These are phyloP conservation scores for Drosophila kurseongensis DNA, from an alignment of 1,140 invertebrate genomes.

Conservation along the genomic window DNA sequence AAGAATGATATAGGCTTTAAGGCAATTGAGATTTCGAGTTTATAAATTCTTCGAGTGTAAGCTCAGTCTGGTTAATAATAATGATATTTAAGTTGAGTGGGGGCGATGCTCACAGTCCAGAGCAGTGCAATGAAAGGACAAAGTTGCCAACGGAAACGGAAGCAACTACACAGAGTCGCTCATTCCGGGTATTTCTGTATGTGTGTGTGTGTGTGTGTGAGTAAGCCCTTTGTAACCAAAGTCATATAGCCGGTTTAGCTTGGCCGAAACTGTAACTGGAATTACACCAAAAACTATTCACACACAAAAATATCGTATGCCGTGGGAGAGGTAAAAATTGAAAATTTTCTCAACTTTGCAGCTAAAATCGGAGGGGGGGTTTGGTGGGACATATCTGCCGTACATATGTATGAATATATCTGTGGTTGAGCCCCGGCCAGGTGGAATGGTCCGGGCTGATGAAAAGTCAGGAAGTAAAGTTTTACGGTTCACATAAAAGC, in stretches of 20 bases:
- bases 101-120: slow-evolving; percentile 10
- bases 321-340: slow-evolving; percentile 62
- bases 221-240: slow-evolving; percentile 62
- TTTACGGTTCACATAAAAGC: slow-evolving; percentile 83
- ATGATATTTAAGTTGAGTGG: slow-evolving; percentile 73
- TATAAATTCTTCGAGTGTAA: slow-evolving; percentile 19
- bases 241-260: slow-evolving; percentile 22
- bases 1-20: too few relatives aligned
- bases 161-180: slow-evolving; percentile 61
- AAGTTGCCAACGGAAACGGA: slow-evolving; percentile 80
- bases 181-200: slow-evolving; percentile 21
- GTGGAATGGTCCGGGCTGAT: slow-evolving; percentile 49
- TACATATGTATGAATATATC: slow-evolving; percentile 27
- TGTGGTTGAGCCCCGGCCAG: slow-evolving; percentile 20
- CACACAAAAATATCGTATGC: slow-evolving; percentile 63
- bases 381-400: slow-evolving; percentile 14
- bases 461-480: slow-evolving; percentile 82
- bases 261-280: slow-evolving; percentile 75
- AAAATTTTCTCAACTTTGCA: slow-evolving; percentile 54
- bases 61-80: slow-evolving; percentile 74
- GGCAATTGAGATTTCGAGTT: too few relatives aligned
- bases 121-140: slow-evolving; percentile 60
- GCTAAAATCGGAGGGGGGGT: slow-evolving; percentile 8
- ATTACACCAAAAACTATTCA: slow-evolving; percentile 66
- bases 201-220: slow-evolving; percentile 19